Evolutionary conservation across 2,888 invertebrate species (phyloP), one percentile per base, ranked within the genome.

Genomic region (Silvanus unidentatus): DNA sequence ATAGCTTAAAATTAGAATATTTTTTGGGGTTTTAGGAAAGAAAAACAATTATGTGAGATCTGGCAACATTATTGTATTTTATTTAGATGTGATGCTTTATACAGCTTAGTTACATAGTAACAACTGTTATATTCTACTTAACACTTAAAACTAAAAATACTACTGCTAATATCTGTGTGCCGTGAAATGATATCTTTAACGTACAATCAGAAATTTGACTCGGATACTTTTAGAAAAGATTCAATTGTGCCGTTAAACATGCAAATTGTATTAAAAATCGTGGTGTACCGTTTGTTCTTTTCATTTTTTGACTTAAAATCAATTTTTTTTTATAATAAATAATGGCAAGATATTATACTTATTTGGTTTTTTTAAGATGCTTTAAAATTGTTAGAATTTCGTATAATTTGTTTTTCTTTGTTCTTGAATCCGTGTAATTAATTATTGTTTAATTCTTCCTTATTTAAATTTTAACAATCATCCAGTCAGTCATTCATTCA

Each of bases 61-160:
- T 79, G 79, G 80, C 80, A 81, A 80, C 80, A 78, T 80, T 80
- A 79, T 80, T 80, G 78, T 80, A 79, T 79, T 77, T 77, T 68
- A 76, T 77, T 70, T 66, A 68, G 68, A 69, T 68, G 71, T 80
- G 79, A 79, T 80, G 78, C 79, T 77, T 79, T 76, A 75, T 79
- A 73, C 72, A 73, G 77, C 76, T 75, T 77, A 80, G 79, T 81
- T 81, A 81, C 81, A 81, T 78, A 80, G 81, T 81, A 81, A 81
- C 80, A 79, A 80, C 79, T 75, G 76, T 65, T 66, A 57, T 63
- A 74, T 48, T 78, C 78, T 69, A 70, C 68, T 67, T 66, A 80
- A 80, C 80, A 80, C 79, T 80, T 80, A 80, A 65, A 79, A 80
- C 79, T 80, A 79, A 80, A 77, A 77, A 78, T 75, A 73, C 78